Evolutionary conservation across 1,140 invertebrate genomes (phyloP).

Genomic region (Drosophila pandora): DNA sequence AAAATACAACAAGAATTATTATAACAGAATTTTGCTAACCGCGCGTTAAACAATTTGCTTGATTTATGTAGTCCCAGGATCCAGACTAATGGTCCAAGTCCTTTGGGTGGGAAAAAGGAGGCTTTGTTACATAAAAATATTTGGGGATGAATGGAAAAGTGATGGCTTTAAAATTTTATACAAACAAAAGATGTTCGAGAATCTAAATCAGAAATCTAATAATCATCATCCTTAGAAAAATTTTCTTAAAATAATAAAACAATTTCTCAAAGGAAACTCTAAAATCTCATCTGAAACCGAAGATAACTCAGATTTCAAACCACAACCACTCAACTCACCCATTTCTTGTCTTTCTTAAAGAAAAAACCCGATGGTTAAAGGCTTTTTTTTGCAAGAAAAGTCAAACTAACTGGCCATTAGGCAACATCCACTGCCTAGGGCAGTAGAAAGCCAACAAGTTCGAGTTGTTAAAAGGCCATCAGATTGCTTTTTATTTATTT

Average conservation of each 20-base stretch:
- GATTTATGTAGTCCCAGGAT: conserved; percentile 59
- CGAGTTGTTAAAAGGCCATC: conserved; percentile 48
- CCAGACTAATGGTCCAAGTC: conserved; percentile 30
- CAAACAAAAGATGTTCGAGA: not conserved
- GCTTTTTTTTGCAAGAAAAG: not conserved
- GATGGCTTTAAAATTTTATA: not conserved
- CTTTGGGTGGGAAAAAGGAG: not conserved
- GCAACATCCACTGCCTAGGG: not conserved
- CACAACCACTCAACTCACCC: not conserved
- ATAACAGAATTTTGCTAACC: conserved; percentile 81
- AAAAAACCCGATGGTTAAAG: not conserved
- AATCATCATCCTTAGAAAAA: too few relatives aligned
- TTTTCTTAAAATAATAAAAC: not conserved
- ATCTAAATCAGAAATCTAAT: not conserved
- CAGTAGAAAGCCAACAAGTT: conserved; percentile 20
- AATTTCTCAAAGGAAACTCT: not conserved
- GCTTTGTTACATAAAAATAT: too few relatives aligned
- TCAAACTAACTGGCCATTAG: conserved; percentile 32
- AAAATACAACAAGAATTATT: conserved; percentile 71
- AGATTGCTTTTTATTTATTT: conserved; percentile 26
- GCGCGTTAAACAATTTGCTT: conserved; percentile 80
- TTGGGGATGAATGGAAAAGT: not conserved
- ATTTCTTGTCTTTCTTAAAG: conserved; percentile 12
- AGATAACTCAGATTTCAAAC: not conserved
- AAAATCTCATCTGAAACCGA: too few relatives aligned